Evolutionary conservation across 2,888 invertebrate genomes (phyloP), one percentile per base, ranked within the genome.

Genomic region (Cantharis flavilabris): DNA sequence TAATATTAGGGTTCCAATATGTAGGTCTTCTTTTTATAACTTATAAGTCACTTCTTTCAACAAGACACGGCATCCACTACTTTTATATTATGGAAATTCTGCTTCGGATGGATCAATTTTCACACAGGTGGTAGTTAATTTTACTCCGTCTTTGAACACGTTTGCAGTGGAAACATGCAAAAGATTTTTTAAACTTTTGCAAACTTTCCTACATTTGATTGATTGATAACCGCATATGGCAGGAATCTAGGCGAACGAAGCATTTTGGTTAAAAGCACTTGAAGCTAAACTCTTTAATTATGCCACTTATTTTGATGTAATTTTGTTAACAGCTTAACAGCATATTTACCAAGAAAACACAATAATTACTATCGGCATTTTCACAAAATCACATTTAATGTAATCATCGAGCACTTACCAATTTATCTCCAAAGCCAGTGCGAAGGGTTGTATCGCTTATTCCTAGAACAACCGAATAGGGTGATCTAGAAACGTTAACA

Each of bases 391-490:
- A 64, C 13, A 71, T 80, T 78, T 76, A 69, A 72, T 72, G 63
- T 14, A 63, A 67, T 71, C 74, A 69, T 73, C 70, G 63, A 74
- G 69, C 64, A 85, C 83, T 90, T 84, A 86, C 91, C 88, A 86
- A 88, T 84, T 84, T 87, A 75, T 81, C 88, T 82, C 84, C 88
- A 82, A 79, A 85, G 82, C 86, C 85, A 3, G 86, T 84, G 7
- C 88, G 83, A 16, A 91, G 85, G 13, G 90, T 88, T 78, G 88
- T 88, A 82, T 92, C 92, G 20, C 87, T 90, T 5, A 91, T 89
- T 83, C 90, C 89, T 64, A 92, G 85, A 1, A 87, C 84, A 62
- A 92, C 88, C 73, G 88, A 89, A 83, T 92, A 92, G 2, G 90
- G 90, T 10, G 88, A 87, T 73, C 85, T 84, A n/a, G 87, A 76